Base-by-base conservation (phyloP, 2,113 vertebrate genomes). In the Cromileptes altivelis region DNA sequence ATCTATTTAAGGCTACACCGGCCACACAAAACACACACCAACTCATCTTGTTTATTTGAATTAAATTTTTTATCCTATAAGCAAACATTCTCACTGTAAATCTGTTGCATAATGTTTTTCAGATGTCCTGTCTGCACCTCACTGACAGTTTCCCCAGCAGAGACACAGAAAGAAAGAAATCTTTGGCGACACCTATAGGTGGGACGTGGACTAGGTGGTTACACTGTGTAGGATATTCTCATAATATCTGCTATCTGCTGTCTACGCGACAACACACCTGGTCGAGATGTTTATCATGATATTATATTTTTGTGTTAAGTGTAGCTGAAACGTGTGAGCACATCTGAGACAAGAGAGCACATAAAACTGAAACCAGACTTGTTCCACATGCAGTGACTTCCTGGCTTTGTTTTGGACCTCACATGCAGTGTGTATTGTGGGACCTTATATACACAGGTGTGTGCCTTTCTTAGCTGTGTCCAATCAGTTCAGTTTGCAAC, bases 181-280 rank as follows among this genome's bases (percentile, higher is more conserved):
- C 70, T 90, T 83, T 91, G 80, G 89, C 42, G 91, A 90, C 93
- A 79, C 83, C 93, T 92, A 78, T 79, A 55, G 91, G 90, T 71
- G 71, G 60, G 71, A 17, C 67, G 37, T 3, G 27, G 57, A 47
- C 1, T 21, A 64, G 61, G 40, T 18, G 30, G 9, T 57, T 33
- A 15, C 13, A 37, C 3, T 13, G 11, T 62, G 15, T 4, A 14
- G 30, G 68, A 53, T 17, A 14, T 18, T 55, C 40, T 23, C 52
- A 1, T 5, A 1, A 12, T 33, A 23, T 62, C 55, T 45, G 50
- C 33, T 33, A 23, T 62, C 55, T 45, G 50, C 33, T 47, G n/a
- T 75, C 13, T 25, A 47, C 6, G 12, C 18, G 63, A 52, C 69
- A 62, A 30, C 6, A 70, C 30, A 74, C 67, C 67, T 70, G 62